phyloP scores from a whole-genome alignment of 2,113 vertebrate species.

The Tachycineta bicolor region DNA sequence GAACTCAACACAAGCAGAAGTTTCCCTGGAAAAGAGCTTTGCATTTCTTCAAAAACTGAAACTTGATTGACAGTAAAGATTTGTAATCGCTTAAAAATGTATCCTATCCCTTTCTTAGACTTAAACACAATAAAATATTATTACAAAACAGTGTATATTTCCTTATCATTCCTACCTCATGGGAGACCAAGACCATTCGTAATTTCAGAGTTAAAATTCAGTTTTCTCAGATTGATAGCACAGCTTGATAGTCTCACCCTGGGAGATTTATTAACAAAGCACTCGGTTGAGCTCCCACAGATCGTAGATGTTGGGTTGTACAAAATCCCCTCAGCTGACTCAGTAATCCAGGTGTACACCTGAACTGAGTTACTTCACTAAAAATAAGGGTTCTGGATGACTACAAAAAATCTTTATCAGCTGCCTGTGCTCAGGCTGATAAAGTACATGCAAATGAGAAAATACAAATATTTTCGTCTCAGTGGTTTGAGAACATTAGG shows the following conservation, averaged over 20 bases:
- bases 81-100: not conserved
- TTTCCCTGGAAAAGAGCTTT: not conserved
- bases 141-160: not conserved
- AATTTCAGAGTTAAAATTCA: not conserved
- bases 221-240: not conserved
- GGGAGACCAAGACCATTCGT: not conserved
- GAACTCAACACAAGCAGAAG: not conserved
- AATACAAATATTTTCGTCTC: not conserved
- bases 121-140: not conserved
- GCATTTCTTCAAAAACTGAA: not conserved
- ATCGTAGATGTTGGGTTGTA: not conserved
- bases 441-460: not conserved
- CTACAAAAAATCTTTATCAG: not conserved
- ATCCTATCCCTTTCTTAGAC: not conserved
- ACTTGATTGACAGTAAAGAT: not conserved
- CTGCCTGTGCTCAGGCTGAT: not conserved
- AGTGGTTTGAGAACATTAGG: not conserved
- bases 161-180: not conserved
- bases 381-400: not conserved
- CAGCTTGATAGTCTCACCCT: not conserved
- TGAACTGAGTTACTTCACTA: not conserved
- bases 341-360: not conserved
- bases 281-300: not conserved
- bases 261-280: not conserved
- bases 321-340: not conserved